Evolutionary conservation across 2,888 invertebrate species (phyloP).

Genomic region (Dascillus cervinus): DNA sequence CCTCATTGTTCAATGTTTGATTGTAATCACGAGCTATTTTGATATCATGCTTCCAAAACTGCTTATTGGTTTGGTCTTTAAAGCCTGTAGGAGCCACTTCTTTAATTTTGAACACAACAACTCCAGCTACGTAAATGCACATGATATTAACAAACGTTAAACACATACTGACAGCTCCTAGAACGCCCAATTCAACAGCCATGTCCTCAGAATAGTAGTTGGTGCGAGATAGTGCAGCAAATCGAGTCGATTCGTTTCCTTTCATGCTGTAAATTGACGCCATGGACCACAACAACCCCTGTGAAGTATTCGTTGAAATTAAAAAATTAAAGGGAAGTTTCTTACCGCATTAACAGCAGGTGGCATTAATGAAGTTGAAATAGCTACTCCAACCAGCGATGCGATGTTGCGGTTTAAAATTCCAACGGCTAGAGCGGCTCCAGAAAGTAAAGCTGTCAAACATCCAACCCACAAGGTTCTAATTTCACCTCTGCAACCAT

Average conservation of each 20-base stretch:
- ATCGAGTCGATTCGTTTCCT: slow-evolving; percentile 41
- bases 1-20: slow-evolving; percentile 31
- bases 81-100: slow-evolving; percentile 53
- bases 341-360: slow-evolving; percentile 72
- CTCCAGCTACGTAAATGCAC: slow-evolving; percentile 63
- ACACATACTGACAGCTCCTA: slow-evolving; percentile 62
- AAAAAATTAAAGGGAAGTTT: slow-evolving; percentile 11
- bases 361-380: slow-evolving; percentile 71
- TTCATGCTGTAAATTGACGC: slow-evolving; percentile 49
- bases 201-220: slow-evolving; percentile 52
- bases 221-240: slow-evolving; percentile 39
- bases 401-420: slow-evolving; percentile 72
- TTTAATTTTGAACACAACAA: slow-evolving; percentile 61
- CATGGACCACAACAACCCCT: slow-evolving; percentile 61
- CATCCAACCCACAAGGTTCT: slow-evolving; percentile 63
- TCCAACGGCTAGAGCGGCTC: slow-evolving; percentile 69
- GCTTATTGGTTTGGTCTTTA: slow-evolving; percentile 37
- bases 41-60: slow-evolving; percentile 58
- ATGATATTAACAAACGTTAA: slow-evolving; percentile 67
- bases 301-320: slow-evolving; percentile 17
- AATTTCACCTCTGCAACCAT: slow-evolving; percentile 48
- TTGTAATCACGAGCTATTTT: slow-evolving; percentile 53
- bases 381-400: slow-evolving; percentile 73
- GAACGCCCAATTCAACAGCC: slow-evolving; percentile 52
- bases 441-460: slow-evolving; percentile 68